phyloP scores from a whole-genome alignment of 2,113 vertebrate species.

The Neopipo cinnamomea region DNA sequence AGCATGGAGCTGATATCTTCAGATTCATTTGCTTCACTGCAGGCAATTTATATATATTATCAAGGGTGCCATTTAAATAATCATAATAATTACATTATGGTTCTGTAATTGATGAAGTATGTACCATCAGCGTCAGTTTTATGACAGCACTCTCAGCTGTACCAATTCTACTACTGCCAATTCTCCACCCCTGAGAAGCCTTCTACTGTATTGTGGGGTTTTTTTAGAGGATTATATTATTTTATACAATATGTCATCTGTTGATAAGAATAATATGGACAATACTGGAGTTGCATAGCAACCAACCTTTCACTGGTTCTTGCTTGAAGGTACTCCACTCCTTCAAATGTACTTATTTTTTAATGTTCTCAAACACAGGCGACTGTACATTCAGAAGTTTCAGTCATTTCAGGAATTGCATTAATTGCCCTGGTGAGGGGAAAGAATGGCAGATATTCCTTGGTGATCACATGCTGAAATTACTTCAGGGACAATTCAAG shows the following conservation, averaged over 20 bases:
- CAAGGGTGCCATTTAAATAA: constrained; percentile 40
- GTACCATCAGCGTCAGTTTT: constrained; percentile 16
- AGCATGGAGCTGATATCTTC: background rate
- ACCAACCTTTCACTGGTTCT: constrained; percentile 66
- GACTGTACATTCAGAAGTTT: background rate
- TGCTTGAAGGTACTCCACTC: constrained; percentile 60
- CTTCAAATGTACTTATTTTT: constrained; percentile 45
- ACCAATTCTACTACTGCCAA: too few species aligned
- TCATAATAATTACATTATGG: constrained; percentile 18
- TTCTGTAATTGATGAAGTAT: constrained; percentile 27
- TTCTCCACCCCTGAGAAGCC: constrained; percentile 54
- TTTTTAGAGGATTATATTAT: constrained; percentile 58
- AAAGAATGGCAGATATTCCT: background rate
- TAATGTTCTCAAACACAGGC: constrained; percentile 49
- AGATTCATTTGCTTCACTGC: background rate
- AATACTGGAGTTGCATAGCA: constrained; percentile 75
- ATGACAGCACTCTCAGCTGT: constrained; percentile 56
- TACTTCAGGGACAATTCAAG: background rate
- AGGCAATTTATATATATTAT: constrained; percentile 37
- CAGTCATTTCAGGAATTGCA: background rate
- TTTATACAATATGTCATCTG: constrained; percentile 65
- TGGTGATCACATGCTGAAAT: background rate
- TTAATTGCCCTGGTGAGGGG: background rate
- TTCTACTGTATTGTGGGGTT: constrained; percentile 42
- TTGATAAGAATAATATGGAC: constrained; percentile 56